A percentile compares a stretch with the other conserved stretches of the same genome.
Conservation (phyloP, 2,888 invertebrate species). For the Tiliacea citrago region DNA sequence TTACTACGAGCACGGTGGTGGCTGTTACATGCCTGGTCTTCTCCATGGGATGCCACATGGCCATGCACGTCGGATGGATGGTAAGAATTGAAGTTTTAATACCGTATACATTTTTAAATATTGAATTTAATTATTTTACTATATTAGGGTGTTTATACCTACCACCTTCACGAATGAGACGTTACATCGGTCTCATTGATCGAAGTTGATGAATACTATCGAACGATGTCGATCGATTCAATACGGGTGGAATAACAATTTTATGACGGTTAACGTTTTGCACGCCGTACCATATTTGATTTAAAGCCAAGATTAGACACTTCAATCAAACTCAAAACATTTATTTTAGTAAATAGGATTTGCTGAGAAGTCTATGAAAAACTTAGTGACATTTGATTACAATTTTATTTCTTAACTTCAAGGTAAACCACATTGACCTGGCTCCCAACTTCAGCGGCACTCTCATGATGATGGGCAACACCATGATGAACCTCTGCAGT, state of each 20-base stretch:
- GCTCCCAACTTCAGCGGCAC: conserved; percentile 95
- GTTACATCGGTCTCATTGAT: no score
- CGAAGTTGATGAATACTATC: no score
- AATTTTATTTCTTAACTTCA: conserved; percentile 52
- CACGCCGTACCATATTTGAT: neutral
- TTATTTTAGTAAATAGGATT: neutral
- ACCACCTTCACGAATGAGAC: no score
- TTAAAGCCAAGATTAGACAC: neutral
- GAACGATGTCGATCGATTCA: no score
- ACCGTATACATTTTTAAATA: no score
- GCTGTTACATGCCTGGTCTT: conserved; percentile 89
- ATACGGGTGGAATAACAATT: no score
- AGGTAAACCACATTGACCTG: conserved; percentile 95
- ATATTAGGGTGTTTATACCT: no score
- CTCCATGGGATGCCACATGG: conserved; percentile 90
- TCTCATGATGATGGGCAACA: conserved; percentile 95
- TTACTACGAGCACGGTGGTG: conserved; percentile 77
- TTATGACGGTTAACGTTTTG: no score
- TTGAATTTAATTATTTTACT: no score
- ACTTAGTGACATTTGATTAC: neutral
- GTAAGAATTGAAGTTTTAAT: conserved; percentile 61
- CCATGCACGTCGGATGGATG: conserved; percentile 90
- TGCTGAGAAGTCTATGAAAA: neutral
- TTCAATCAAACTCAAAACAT: neutral
- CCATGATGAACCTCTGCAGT: conserved; percentile 92